phyloP scores from a whole-genome alignment of 2,797 vertebrate species.

The Ptychobarbus kaznakovi region DNA sequence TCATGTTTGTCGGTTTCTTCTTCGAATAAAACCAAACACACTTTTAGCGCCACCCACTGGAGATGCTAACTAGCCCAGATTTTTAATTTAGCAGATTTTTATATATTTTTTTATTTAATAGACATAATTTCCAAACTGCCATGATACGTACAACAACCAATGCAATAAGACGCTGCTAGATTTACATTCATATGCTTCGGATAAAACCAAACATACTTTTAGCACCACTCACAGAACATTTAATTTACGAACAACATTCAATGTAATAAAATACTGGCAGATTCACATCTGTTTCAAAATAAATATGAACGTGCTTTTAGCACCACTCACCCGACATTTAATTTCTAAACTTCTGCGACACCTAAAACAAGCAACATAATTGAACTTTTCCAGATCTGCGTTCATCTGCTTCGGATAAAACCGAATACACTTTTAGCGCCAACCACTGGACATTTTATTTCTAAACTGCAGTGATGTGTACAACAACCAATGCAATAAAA shows the following conservation, averaged over 20 bases:
- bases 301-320: not conserved
- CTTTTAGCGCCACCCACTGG: not conserved
- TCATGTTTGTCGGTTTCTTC: too few relatives aligned
- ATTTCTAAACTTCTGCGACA: not conserved
- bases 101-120: too few relatives aligned
- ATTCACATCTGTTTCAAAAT: not conserved
- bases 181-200: not conserved
- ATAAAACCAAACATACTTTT: not conserved
- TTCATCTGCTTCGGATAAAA: not conserved
- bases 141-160: too few relatives aligned
- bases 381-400: not conserved
- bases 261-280: too few relatives aligned
- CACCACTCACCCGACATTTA: not conserved
- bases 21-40: not conserved
- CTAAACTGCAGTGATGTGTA: not conserved
- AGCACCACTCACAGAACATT: not conserved
- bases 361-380: not conserved
- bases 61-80: too few relatives aligned
- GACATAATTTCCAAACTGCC: too few relatives aligned
- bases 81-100: too few relatives aligned
- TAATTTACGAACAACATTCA: not conserved
- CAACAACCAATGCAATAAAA: not conserved
- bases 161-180: not conserved
- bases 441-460: not conserved
- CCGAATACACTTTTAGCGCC: not conserved